Evolutionary conservation across 2,113 vertebrate species (phyloP).

Genomic region (Tachuris rubrigastra): DNA sequence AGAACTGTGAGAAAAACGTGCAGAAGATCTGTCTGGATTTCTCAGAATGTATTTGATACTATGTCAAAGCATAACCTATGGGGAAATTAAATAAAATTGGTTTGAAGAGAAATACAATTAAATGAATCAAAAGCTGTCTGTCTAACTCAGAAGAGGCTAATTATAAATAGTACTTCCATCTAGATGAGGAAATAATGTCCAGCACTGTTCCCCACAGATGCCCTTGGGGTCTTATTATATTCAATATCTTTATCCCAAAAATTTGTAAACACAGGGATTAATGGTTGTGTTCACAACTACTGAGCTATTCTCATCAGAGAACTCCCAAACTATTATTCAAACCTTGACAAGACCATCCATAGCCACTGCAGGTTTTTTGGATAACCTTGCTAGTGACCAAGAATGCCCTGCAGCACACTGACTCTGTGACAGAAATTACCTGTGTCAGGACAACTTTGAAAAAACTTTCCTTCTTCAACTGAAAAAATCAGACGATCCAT

Average conservation of each 20-base stretch:
- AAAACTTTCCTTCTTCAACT: not conserved
- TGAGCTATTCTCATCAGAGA: not conserved
- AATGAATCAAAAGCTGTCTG: not conserved
- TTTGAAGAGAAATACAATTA: slow-evolving; percentile 18
- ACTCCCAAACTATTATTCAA: not conserved
- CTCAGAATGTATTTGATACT: not conserved
- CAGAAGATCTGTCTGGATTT: not conserved
- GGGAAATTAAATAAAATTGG: slow-evolving; percentile 43
- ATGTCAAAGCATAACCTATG: not conserved
- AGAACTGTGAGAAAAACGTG: not conserved
- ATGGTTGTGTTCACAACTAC: not conserved
- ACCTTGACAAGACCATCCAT: not conserved
- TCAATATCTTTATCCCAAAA: not conserved
- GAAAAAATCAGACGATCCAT: not conserved
- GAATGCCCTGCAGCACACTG: not conserved
- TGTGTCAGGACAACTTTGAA: not conserved
- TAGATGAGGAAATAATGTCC: slow-evolving; percentile 3
- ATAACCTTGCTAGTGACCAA: not conserved
- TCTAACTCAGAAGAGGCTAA: not conserved
- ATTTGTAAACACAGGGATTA: not conserved
- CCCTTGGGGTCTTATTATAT: not conserved
- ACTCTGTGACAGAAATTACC: not conserved
- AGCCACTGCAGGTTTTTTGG: not conserved
- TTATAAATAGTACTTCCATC: slow-evolving; percentile 33
- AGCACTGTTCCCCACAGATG: not conserved